Evolutionary conservation across 2,888 invertebrate species (phyloP), one percentile per base, ranked within the genome.

Genomic region (Halictus ligatus): DNA sequence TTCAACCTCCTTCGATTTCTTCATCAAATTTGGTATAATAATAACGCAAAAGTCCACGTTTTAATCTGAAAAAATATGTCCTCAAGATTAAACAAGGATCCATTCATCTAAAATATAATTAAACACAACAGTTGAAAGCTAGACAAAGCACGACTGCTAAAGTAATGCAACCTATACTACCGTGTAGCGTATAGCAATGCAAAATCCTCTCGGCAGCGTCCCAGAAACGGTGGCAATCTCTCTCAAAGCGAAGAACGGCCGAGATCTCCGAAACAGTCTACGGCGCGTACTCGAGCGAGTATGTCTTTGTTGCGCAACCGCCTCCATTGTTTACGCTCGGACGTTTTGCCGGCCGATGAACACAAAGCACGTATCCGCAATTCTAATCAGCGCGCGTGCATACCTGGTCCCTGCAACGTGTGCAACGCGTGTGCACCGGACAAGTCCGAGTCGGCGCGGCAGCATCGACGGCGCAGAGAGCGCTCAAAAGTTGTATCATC

Each of bases 401-500:
- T 90, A 84, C 87, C 81, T 43, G 2, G 43, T 50, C 46, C 74
- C 84, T 29, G 25, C 60, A 86, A 91, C 87, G 86, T 86, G 83
- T 80, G 80, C 79, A 76, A 78, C 83, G 84, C 87, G 80, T 54
- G 78, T 54, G 75, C 82, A 78, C 80, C 86, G 81, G 35, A 35
- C 67, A 67, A 10, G 54, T 54, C 54, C 54, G 54, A 54, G 54
- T 54, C 21, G 2, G 54, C 54, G 54, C 54, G 54, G 54, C 54
- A 54, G 54, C 54, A 54, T 54, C 54, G 54, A 54, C 54, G 54
- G 54, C 54, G 8, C 54, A 54, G 54, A 54, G 54, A 54, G 54
- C 54, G 21, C 54, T 54, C 54, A 92, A 93, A 92, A 91, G 91
- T 94, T 94, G 94, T 95, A 94, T 94, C 94, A 94, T 94, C 92